These are phyloP conservation scores for Sinodicranocentrus sp. DNA, from an alignment of 2,888 invertebrate species.

Conservation along the genomic window DNA sequence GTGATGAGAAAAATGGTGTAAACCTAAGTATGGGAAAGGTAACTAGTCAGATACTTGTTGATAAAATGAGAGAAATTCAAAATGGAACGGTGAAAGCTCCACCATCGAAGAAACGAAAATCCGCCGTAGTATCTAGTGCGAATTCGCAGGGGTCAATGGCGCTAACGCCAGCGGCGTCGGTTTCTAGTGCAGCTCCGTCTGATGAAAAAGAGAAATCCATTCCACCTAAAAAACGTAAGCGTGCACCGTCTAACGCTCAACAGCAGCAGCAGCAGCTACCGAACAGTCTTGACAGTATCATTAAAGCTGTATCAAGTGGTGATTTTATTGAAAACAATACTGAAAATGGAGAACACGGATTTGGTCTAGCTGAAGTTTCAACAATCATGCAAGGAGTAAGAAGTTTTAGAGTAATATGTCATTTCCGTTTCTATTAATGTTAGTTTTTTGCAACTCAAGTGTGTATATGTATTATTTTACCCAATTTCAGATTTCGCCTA, in stretches of 20 bases:
- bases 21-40: slow-evolving; percentile 37
- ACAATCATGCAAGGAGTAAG: slow-evolving; percentile 59
- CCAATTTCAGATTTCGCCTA: slow-evolving; percentile 29
- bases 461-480: too few species aligned
- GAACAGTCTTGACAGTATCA: slow-evolving; percentile 49
- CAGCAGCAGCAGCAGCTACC: not conserved
- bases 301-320: slow-evolving; percentile 54
- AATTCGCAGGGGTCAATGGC: not conserved
- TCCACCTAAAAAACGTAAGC: slow-evolving; percentile 60
- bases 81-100: slow-evolving; percentile 44
- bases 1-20: slow-evolving; percentile 48
- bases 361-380: slow-evolving; percentile 13
- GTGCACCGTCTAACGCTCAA: slow-evolving; percentile 30
- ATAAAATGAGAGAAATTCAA: slow-evolving; percentile 24
- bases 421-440: not conserved
- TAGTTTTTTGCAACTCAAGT: too few species aligned
- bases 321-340: not conserved
- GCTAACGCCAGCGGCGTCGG: not conserved
- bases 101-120: slow-evolving; percentile 47
- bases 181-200: not conserved
- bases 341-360: slow-evolving; percentile 23
- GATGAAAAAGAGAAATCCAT: slow-evolving; percentile 54
- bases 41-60: slow-evolving; percentile 20
- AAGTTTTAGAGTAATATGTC: not conserved
- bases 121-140: not conserved